Evolutionary conservation across 2,888 invertebrate genomes (phyloP), one percentile per base, ranked within the genome.

Genomic region (Rhyacophila evoluta): DNA sequence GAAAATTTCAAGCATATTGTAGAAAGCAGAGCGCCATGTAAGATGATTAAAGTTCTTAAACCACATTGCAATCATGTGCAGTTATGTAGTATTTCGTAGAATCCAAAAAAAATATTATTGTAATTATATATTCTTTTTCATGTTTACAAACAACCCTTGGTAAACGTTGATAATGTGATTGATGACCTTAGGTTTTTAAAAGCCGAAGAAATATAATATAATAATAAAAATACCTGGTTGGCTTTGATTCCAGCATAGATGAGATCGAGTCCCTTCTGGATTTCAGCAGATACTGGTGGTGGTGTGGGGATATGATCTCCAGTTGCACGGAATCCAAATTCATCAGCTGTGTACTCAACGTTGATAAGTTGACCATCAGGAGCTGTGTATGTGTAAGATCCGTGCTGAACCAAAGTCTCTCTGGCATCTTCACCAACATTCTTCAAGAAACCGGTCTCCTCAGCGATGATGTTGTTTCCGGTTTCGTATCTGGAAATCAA

Each of bases 281-380:
- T 95, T 89, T 95, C 95, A 81, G 93, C 91, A 75, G 95, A 95
- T 28, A 95, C 93, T 81, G 95, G 95, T 11, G 95, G 95, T 81
- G 95, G 94, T 73, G 95, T 95, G 81, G 95, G 95, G 84, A 95
- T 92, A 85, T 95, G 95, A 86, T 94, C 95, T 0, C 95, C 95
- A 83, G 91, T 90, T 73, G 95, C 94, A 83, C 94, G 93, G 92
- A 95, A 95, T 71, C 95, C 95, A 84, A 91, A 92, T 86, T 95
- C 95, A 84, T 95, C 95, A 83, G 95, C 95, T 15, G 94, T 94
- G 86, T 95, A 95, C 84, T 93, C 92, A 5, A 94, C 93, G 80
- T 90, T 93, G 84, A 95, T 95, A 84, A 93, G 84, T 84, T 93
- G 92, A 71, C 95, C 95, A 80, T 95, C 94, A 3, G 95, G 95